phyloP scores from a whole-genome alignment of 2,113 vertebrate species.

The Apteryx owenii region DNA sequence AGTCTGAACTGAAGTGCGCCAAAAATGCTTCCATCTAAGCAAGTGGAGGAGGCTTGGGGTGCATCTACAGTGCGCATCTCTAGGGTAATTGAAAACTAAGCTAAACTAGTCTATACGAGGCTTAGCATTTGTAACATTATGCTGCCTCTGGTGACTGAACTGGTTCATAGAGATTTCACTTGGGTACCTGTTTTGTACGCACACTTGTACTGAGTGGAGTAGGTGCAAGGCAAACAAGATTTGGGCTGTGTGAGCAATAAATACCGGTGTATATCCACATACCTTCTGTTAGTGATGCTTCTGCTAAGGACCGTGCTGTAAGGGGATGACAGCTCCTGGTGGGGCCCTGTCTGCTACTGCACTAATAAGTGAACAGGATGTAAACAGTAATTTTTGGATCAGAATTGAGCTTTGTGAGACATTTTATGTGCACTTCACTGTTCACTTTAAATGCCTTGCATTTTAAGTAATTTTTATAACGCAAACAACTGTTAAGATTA shows the following conservation, averaged over 20 bases:
- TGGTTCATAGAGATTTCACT: neutral
- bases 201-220: neutral
- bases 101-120: neutral
- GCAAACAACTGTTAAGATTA: neutral
- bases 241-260: too few relatives aligned
- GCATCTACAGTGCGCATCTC: neutral
- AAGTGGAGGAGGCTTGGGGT: neutral
- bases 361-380: neutral
- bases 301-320: neutral
- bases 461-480: neutral
- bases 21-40: neutral
- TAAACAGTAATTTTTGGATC: neutral
- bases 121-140: neutral
- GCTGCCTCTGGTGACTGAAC: neutral
- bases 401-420: neutral
- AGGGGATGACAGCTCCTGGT: neutral
- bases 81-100: neutral
- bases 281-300: neutral
- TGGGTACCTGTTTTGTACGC: neutral
- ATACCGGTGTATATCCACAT: neutral
- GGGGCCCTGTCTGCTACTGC: neutral
- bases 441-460: neutral
- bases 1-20: neutral
- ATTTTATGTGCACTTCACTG: rapidly evolving
- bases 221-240: neutral